Evolutionary conservation across 2,888 invertebrate species (phyloP).

Genomic region (Diloba caeruleocephala): DNA sequence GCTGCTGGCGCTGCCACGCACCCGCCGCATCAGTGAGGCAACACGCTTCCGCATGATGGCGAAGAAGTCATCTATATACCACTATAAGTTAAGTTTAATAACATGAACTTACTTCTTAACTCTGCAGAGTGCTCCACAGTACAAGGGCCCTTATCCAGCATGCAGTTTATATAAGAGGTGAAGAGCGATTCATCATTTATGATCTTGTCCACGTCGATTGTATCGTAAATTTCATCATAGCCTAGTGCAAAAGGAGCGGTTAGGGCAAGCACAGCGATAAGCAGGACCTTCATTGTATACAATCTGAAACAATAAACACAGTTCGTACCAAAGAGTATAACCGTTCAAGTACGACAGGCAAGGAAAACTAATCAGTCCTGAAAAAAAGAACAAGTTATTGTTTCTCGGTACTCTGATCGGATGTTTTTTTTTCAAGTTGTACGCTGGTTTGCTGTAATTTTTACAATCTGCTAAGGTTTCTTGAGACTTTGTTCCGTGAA

Average conservation of each 20-base stretch:
- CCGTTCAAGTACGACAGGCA: no score
- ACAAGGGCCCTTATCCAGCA: slow-evolving; percentile 79
- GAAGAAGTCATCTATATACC: no score
- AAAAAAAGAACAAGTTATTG: no score
- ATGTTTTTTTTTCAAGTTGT: no score
- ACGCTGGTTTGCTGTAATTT: no score
- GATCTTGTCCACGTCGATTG: slow-evolving; percentile 77
- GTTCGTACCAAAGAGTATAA: neutral
- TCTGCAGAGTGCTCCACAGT: slow-evolving; percentile 70
- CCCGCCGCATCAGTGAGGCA: no score
- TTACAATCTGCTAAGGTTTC: no score
- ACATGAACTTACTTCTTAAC: slow-evolving; percentile 77
- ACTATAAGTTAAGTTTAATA: no score
- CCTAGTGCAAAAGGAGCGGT: slow-evolving; percentile 59
- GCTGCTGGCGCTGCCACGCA: no score
- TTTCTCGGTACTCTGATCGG: no score
- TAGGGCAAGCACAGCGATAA: slow-evolving; percentile 56
- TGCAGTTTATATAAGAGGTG: slow-evolving; percentile 69
- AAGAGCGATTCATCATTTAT: slow-evolving; percentile 71
- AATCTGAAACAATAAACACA: slow-evolving; percentile 12
- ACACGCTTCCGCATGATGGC: no score
- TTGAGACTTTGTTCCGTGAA: no score
- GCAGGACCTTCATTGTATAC: slow-evolving; percentile 57
- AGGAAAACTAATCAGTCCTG: neutral
- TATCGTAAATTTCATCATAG: slow-evolving; percentile 78